Evolutionary conservation across 1,140 invertebrate species (phyloP).

Genomic region (Papilio machaon): DNA sequence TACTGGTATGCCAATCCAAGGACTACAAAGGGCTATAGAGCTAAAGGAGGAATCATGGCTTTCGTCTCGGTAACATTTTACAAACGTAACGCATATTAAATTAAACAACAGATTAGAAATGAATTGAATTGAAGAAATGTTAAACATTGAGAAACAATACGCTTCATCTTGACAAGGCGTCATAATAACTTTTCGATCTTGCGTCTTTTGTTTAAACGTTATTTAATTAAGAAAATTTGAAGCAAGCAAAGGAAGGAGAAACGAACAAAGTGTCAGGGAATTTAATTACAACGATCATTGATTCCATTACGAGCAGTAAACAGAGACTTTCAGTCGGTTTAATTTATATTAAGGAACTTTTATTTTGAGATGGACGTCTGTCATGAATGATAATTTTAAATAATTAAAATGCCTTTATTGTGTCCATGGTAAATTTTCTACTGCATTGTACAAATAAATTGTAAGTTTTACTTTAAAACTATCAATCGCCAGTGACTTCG

Average conservation of each 20-base stretch:
- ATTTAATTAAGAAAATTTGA: constrained; percentile 57
- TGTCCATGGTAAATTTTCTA: background rate
- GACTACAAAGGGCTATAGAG: no score
- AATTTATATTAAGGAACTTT: constrained; percentile 54
- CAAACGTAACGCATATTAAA: background rate
- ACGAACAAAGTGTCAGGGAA: constrained; percentile 53
- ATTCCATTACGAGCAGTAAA: constrained; percentile 61
- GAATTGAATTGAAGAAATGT: constrained; percentile 4
- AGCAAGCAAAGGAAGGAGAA: constrained; percentile 47
- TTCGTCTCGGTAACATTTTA: no score
- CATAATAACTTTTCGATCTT: constrained; percentile 27
- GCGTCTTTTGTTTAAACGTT: constrained; percentile 36
- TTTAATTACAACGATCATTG: constrained; percentile 70
- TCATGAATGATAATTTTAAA: constrained; percentile 51
- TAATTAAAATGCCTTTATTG: constrained; percentile 37
- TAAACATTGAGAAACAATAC: constrained; percentile 4
- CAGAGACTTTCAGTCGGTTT: constrained; percentile 58
- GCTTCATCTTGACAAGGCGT: constrained; percentile 17
- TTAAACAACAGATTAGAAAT: background rate
- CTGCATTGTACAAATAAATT: background rate
- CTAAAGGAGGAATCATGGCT: no score
- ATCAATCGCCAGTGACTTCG: no score
- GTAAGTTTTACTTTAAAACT: background rate
- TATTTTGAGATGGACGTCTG: constrained; percentile 45
- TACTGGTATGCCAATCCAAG: no score